Evolutionary conservation across 2,888 invertebrate genomes (phyloP).

Genomic region (Stegophylla sp.): DNA sequence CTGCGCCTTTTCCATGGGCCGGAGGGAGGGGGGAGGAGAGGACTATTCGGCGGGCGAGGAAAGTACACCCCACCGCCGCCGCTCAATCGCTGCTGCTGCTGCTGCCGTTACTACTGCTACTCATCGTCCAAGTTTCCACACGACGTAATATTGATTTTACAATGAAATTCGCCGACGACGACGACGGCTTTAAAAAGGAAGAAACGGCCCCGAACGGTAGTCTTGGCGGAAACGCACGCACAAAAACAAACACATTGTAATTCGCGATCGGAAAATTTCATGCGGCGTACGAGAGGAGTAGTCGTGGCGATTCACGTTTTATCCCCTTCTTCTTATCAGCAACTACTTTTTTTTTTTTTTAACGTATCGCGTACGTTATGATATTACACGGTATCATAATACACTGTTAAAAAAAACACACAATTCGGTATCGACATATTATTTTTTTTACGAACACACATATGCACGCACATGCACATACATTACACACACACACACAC

Average conservation of each 20-base stretch:
- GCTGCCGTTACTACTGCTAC: conserved; percentile 11
- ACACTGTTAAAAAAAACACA: too few species aligned
- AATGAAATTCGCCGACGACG: conserved; percentile 45
- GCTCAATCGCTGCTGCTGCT: conserved; percentile 40
- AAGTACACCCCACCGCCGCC: conserved; percentile 54
- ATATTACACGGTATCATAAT: not conserved
- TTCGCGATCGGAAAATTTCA: not conserved
- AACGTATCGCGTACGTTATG: not conserved
- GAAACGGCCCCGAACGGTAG: not conserved
- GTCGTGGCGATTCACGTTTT: too few species aligned
- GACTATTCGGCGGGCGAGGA: conserved; percentile 38
- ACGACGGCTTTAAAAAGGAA: conserved; percentile 27
- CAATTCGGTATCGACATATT: too few species aligned
- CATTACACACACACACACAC: not conserved
- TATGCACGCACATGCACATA: not conserved
- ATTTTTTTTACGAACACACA: not conserved
- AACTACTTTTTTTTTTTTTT: too few species aligned
- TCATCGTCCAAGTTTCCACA: conserved; percentile 58
- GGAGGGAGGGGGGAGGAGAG: conserved; percentile 31
- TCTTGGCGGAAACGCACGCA: not conserved
- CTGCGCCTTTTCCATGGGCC: conserved; percentile 56
- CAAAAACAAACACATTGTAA: conserved; percentile 6
- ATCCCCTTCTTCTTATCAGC: too few species aligned
- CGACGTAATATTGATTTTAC: conserved; percentile 58
- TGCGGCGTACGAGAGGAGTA: not conserved